phyloP scores from a whole-genome alignment of 2,888 invertebrate genomes.

The Caenorhabditis wallacei region DNA sequence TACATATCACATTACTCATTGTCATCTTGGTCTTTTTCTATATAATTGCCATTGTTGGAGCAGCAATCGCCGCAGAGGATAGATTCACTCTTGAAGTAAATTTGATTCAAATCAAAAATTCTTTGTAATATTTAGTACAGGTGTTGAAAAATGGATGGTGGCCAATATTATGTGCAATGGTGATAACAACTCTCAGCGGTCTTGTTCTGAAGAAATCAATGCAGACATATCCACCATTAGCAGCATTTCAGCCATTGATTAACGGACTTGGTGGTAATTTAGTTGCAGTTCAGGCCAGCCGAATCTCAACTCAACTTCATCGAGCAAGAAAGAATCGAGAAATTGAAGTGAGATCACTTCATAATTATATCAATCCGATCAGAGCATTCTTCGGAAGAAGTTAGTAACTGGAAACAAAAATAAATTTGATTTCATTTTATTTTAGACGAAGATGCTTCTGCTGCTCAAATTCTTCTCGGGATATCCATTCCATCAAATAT shows the following conservation, averaged over 20 bases:
- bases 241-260: constrained; percentile 80
- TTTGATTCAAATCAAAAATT: not conserved
- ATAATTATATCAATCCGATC: constrained; percentile 63
- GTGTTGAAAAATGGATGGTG: constrained; percentile 74
- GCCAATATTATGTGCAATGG: constrained; percentile 74
- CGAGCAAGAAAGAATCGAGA: constrained; percentile 68
- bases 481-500: constrained; percentile 77
- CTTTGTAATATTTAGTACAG: too few species aligned
- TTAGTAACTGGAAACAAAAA: constrained; percentile 20
- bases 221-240: constrained; percentile 73
- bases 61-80: constrained; percentile 63
- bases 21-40: constrained; percentile 67
- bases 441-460: constrained; percentile 77
- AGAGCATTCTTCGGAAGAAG: constrained; percentile 67
- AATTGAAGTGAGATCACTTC: constrained; percentile 47
- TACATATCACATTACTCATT: constrained; percentile 60
- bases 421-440: not conserved
- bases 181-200: constrained; percentile 74
- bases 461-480: constrained; percentile 73
- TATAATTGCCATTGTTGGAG: constrained; percentile 62
- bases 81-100: constrained; percentile 60
- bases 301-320: constrained; percentile 77
- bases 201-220: constrained; percentile 77
- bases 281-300: constrained; percentile 77
- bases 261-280: constrained; percentile 82